These are phyloP conservation scores for Caradrina clavipalpis DNA, from an alignment of 2,888 invertebrate genomes.

Conservation along the genomic window DNA sequence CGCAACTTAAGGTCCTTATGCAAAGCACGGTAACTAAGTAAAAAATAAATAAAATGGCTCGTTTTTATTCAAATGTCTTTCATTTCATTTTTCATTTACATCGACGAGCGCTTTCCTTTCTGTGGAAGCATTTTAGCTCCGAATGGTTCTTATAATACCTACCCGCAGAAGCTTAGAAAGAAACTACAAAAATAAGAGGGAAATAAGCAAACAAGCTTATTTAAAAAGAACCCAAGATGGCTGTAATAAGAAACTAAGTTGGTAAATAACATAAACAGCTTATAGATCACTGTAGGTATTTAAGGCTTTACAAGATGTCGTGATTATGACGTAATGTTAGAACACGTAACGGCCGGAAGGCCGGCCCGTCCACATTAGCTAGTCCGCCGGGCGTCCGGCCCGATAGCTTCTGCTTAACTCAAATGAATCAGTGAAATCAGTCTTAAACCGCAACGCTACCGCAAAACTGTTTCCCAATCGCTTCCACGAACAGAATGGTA, in stretches of 20 bases:
- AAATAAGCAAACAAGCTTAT: not conserved
- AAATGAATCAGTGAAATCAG: constrained; percentile 56
- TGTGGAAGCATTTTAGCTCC: not conserved
- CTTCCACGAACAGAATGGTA: constrained; percentile 33
- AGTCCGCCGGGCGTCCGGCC: constrained; percentile 36
- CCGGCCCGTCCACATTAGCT: constrained; percentile 4
- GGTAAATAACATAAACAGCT: not conserved
- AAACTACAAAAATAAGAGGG: not conserved
- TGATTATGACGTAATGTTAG: not conserved
- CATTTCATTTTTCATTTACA: not conserved
- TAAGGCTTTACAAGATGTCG: constrained; percentile 16
- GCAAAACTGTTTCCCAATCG: constrained; percentile 49
- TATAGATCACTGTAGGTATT: not conserved
- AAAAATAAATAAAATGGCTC: too few species aligned
- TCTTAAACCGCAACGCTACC: constrained; percentile 52
- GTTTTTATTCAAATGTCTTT: too few species aligned
- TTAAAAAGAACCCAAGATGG: not conserved
- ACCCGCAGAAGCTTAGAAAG: too few species aligned
- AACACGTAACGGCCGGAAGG: constrained; percentile 10
- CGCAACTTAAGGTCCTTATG: too few species aligned
- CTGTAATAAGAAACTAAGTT: not conserved
- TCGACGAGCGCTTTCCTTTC: not conserved
- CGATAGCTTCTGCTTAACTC: constrained; percentile 38
- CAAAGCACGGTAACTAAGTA: too few species aligned
- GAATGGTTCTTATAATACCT: not conserved